Evolutionary conservation across 2,113 vertebrate genomes (phyloP), one percentile per base, ranked within the genome.

Genomic region (Miniopterus natalensis): DNA sequence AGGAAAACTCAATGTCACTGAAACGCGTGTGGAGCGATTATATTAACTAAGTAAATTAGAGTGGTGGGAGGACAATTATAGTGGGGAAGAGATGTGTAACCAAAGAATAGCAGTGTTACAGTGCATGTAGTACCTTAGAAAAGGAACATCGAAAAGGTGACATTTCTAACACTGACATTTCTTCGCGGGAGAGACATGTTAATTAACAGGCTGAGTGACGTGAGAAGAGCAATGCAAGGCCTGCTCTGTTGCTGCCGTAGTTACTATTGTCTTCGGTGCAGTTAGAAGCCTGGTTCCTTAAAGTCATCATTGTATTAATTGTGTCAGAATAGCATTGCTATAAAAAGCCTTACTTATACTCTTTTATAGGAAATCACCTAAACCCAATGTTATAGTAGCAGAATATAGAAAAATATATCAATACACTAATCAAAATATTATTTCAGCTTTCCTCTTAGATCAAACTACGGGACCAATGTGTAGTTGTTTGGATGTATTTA

Each of bases 41-140:
- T 85, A n/a, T 61, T 84, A 66, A 29, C 25, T 63, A 51, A 68
- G 31, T 81, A 55, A 95, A 90, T 96, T 90, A 80, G 11, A 81
- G 10, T 9, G 0, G 27, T 42, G 3, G 3, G 61, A 85, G 55
- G 68, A 51, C 8, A 93, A 75, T 86, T 63, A 63, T 0, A 91
- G 2, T 3, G 20, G 74, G 68, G 13, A 95, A 88, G 84, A 85
- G 68, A 92, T 68, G n/a, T 66, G 18, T 86, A 88, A 80, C 40
- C 93, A 93, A 86, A 17, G 59, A 94, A 95, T 21, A 96, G n/a
- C 42, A 65, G 97, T 88, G 63, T 74, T 84, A 5, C 27, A 83
- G 6, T 94, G 15, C 70, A 17, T 49, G 59, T 91, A 20, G 12
- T 59, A 29, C 61, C 45, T 51, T 92, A 88, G 73, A 84, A 96